These are phyloP conservation scores for Fabriciana adippe DNA, from an alignment of 2,888 invertebrate species.

Conservation along the genomic window DNA sequence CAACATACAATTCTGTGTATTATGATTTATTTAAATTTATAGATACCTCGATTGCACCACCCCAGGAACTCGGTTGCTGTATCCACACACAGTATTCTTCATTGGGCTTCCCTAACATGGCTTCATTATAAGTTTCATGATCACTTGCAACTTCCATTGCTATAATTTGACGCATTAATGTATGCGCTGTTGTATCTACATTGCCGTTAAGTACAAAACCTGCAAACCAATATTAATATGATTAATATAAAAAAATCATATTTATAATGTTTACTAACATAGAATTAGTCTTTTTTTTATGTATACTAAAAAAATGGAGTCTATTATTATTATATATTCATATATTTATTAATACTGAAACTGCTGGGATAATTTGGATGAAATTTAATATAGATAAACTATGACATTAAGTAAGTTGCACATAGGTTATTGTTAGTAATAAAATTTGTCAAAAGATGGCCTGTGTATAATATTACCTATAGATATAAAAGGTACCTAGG, in stretches of 20 bases:
- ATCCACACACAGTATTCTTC: constrained; percentile 96
- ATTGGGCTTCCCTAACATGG: constrained; percentile 92
- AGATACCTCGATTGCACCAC: constrained; percentile 93
- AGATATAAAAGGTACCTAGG: too few species aligned
- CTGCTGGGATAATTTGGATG: too few species aligned
- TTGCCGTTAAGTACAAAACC: constrained; percentile 88
- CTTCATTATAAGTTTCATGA: constrained; percentile 90
- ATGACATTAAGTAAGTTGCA: too few species aligned
- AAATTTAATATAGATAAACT: too few species aligned
- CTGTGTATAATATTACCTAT: too few species aligned
- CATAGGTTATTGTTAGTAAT: too few species aligned
- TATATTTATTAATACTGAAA: too few species aligned
- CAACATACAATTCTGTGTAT: background rate
- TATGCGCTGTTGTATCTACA: constrained; percentile 88
- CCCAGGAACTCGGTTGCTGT: constrained; percentile 93
- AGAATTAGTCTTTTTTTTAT: too few species aligned
- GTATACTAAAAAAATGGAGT: too few species aligned
- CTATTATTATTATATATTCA: too few species aligned
- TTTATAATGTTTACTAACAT: too few species aligned
- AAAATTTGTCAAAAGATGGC: too few species aligned
- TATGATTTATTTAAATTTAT: constrained; percentile 1
- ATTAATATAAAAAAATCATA: background rate
- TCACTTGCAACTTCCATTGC: constrained; percentile 91
- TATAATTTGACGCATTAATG: constrained; percentile 92
- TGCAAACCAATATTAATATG: constrained; percentile 43